Percentiles rank a stretch among this genome's conserved stretches.
Conservation (phyloP, 2,888 invertebrate species). For the Prenolepis imparis region DNA sequence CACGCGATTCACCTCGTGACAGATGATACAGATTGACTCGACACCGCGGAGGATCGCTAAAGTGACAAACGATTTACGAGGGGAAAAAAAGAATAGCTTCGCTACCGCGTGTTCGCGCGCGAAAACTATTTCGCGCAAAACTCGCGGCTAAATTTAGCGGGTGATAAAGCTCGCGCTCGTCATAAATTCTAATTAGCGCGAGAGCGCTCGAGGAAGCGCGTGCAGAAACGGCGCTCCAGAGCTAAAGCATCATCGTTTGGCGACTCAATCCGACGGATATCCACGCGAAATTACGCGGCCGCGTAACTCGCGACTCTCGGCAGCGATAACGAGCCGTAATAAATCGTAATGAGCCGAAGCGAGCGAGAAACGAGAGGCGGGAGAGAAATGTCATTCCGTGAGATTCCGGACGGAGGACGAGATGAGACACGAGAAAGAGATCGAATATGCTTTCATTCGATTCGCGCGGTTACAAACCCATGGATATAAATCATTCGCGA, state of each 20-base stretch:
- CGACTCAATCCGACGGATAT: slow-evolving; percentile 31
- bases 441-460: slow-evolving; percentile 47
- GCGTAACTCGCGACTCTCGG: slow-evolving; percentile 34
- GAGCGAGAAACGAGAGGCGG: slow-evolving; percentile 8
- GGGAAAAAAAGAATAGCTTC: not conserved
- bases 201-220: not conserved
- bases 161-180: slow-evolving; percentile 41
- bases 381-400: slow-evolving; percentile 12
- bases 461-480: slow-evolving; percentile 53
- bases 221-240: slow-evolving; percentile 26
- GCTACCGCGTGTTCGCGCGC: not conserved
- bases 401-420: slow-evolving; percentile 3
- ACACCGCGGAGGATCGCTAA: not conserved
- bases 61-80: slow-evolving; percentile 18
- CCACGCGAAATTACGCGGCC: slow-evolving; percentile 18
- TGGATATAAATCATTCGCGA: slow-evolving; percentile 60
- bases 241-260: slow-evolving; percentile 5
- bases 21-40: slow-evolving; percentile 8
- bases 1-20: not conserved
- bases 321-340: slow-evolving; percentile 59
- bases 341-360: slow-evolving; percentile 62
- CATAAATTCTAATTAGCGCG: slow-evolving; percentile 52
- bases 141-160: slow-evolving; percentile 41
- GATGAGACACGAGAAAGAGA: slow-evolving; percentile 11
- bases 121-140: slow-evolving; percentile 37